These are phyloP conservation scores for Limulus polyphemus DNA, from an alignment of 2,888 invertebrate genomes.

Conservation along the genomic window DNA sequence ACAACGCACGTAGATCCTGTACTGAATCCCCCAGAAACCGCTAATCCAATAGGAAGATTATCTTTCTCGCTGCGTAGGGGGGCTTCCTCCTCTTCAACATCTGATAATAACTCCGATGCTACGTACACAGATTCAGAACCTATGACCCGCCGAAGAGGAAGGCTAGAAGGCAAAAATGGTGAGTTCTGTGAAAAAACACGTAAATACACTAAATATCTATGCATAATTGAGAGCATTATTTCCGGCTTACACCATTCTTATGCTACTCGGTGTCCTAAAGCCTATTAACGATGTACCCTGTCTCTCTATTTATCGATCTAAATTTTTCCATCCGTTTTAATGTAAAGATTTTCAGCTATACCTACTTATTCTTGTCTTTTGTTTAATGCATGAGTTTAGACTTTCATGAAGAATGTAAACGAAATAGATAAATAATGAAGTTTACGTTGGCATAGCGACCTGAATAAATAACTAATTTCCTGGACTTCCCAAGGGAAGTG, in stretches of 20 bases:
- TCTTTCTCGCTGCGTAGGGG: slow-evolving; percentile 22
- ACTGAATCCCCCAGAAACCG: no score
- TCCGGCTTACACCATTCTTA: background rate
- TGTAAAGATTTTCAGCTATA: no score
- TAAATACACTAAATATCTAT: slow-evolving; percentile 2
- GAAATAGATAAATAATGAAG: background rate
- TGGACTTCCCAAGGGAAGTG: no score
- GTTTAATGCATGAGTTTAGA: background rate
- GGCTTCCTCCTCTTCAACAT: slow-evolving; percentile 24
- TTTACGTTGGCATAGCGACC: background rate
- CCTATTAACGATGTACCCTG: no score
- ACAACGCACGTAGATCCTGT: no score
- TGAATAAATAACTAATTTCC: no score
- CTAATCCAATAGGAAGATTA: slow-evolving; percentile 8
- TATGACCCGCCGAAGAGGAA: slow-evolving; percentile 13
- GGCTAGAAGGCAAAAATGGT: slow-evolving; percentile 20
- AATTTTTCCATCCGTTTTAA: no score
- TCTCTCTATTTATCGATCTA: no score
- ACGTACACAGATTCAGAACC: slow-evolving; percentile 24
- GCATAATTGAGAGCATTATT: background rate
- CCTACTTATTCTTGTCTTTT: background rate
- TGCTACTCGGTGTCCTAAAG: no score
- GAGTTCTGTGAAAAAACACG: slow-evolving; percentile 1
- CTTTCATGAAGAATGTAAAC: background rate
- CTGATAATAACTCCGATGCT: slow-evolving; percentile 24